These are phyloP conservation scores for Amphiura filiformis DNA, from an alignment of 35 echinoderm and acorn worm species.

Conservation along the genomic window DNA sequence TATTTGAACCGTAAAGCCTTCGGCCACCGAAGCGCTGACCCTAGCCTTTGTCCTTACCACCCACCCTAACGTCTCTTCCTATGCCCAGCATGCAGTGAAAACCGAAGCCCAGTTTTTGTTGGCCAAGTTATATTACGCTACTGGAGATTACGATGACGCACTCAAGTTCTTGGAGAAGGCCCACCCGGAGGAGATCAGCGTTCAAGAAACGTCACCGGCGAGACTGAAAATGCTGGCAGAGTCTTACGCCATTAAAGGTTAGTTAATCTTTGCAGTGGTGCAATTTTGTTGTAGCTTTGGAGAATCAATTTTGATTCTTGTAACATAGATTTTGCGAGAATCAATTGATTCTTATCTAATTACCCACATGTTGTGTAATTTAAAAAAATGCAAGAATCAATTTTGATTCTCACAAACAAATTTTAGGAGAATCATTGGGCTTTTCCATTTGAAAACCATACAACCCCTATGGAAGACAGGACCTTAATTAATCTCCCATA, in stretches of 20 bases:
- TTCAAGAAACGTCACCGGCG: slow-evolving; percentile 52
- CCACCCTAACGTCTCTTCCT: slow-evolving; percentile 1
- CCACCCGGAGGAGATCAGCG: slow-evolving; percentile 62
- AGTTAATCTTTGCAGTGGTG: no score
- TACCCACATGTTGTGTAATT: no score
- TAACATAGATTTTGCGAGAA: no score
- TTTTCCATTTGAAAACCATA: no score
- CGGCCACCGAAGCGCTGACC: background rate
- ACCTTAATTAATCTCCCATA: no score
- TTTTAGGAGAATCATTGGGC: no score
- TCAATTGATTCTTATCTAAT: no score
- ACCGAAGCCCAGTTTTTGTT: slow-evolving; percentile 92
- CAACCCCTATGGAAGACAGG: no score
- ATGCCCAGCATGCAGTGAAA: slow-evolving; percentile 48
- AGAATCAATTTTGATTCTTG: no score
- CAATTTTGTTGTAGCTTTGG: no score
- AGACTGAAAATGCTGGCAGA: slow-evolving; percentile 85
- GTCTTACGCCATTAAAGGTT: slow-evolving; percentile 92
- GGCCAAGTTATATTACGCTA: slow-evolving; percentile 75
- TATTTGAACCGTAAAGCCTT: background rate
- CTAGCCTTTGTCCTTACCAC: background rate
- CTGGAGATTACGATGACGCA: slow-evolving; percentile 82
- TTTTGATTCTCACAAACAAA: no score
- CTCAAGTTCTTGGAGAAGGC: slow-evolving; percentile 70
- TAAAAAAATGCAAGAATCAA: no score